phyloP scores from a whole-genome alignment of 1,140 invertebrate genomes.

The Laupala kohalensis region DNA sequence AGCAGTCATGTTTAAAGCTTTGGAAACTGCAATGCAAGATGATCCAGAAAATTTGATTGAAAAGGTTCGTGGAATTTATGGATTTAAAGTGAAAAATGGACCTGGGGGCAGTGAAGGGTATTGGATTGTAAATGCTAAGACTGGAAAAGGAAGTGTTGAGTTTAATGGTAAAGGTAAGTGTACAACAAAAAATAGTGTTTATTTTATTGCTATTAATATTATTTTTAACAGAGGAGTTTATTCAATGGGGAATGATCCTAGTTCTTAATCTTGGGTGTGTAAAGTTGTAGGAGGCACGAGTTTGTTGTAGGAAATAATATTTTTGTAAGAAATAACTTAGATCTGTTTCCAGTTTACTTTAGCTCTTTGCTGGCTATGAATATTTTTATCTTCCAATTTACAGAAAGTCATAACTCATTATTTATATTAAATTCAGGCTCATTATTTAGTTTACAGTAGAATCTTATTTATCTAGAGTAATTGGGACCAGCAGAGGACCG shows the following conservation, averaged over 20 bases:
- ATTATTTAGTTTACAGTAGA: too few relatives aligned
- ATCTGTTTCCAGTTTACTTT: too few relatives aligned
- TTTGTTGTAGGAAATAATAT: too few relatives aligned
- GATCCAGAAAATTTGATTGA: constrained; percentile 73
- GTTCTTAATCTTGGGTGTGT: too few relatives aligned
- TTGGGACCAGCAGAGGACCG: too few relatives aligned
- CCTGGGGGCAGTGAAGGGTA: constrained; percentile 59
- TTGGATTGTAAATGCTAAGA: constrained; percentile 85
- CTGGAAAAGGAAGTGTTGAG: constrained; percentile 69
- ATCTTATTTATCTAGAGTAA: too few relatives aligned
- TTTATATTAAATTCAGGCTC: too few relatives aligned
- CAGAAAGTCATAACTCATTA: too few relatives aligned
- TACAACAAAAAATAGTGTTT: background rate
- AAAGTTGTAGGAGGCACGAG: too few relatives aligned
- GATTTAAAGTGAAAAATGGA: constrained; percentile 71
- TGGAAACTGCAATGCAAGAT: constrained; percentile 65
- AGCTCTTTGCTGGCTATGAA: too few relatives aligned
- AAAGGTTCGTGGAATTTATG: constrained; percentile 74
- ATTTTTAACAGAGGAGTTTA: background rate
- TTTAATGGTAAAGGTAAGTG: constrained; percentile 56
- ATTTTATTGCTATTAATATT: background rate
- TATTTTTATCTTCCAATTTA: too few relatives aligned
- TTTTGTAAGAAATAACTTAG: too few relatives aligned
- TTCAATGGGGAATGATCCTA: background rate
- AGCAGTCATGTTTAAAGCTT: constrained; percentile 59